Percentiles rank a stretch among this genome's conserved stretches.
phyloP scores from a whole-genome alignment of 2,113 vertebrate species.

The Malaclemys terrapin region DNA sequence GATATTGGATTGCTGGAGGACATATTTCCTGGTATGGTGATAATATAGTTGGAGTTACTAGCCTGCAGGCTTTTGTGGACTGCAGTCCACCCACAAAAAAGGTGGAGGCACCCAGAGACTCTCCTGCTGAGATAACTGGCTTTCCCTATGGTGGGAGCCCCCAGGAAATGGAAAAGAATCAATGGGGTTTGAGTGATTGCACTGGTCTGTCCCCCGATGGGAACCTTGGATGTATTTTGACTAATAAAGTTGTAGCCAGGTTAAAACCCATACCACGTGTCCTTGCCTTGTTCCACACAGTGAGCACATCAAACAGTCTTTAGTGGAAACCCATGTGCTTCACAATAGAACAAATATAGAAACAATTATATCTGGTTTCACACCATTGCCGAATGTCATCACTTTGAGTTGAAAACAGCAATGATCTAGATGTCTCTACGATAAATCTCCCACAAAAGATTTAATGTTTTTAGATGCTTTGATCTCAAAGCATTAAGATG shows the following conservation, averaged over 20 bases:
- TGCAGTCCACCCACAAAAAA: neutral
- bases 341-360: neutral
- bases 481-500: neutral
- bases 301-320: neutral
- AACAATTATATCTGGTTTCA: neutral
- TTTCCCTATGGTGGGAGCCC: neutral
- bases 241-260: neutral
- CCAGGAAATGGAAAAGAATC: neutral
- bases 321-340: neutral
- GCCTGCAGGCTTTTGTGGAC: neutral
- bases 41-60: neutral
- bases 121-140: neutral
- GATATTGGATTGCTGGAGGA: neutral
- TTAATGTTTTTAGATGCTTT: neutral
- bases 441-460: neutral
- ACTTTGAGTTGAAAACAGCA: neutral
- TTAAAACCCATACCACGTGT: neutral
- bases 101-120: too few species aligned
- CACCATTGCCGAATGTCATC: neutral
- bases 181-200: neutral
- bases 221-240: too few species aligned
- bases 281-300: neutral
- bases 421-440: neutral
- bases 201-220: neutral
- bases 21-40: neutral